Evolutionary conservation across 2,113 vertebrate species (phyloP).

Genomic region (Clarias magur): DNA sequence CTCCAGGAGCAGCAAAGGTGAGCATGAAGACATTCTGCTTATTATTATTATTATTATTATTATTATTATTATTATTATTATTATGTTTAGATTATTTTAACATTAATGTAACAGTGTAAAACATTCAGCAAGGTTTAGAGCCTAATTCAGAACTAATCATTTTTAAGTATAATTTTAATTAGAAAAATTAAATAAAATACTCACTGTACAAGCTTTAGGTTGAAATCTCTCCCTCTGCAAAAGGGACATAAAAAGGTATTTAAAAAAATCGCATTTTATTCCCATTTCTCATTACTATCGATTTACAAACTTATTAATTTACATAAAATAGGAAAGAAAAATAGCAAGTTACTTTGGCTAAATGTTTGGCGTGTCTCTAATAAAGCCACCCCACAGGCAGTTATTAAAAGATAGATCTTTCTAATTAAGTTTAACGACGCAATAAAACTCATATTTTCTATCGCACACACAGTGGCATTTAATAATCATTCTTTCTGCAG

Average conservation of each 20-base stretch:
- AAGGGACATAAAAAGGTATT: too few relatives aligned
- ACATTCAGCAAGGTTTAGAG: neutral
- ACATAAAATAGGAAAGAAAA: neutral
- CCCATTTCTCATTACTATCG: neutral
- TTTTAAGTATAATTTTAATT: neutral
- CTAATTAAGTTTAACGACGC: neutral
- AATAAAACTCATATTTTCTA: neutral
- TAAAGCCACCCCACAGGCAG: neutral
- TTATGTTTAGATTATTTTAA: too few relatives aligned
- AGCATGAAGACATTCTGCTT: neutral
- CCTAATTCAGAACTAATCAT: neutral
- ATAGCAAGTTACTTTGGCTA: neutral
- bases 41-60: neutral
- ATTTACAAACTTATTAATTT: neutral
- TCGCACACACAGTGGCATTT: neutral
- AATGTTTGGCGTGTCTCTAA: neutral
- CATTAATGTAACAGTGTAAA: neutral
- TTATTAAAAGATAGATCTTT: neutral
- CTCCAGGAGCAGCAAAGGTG: neutral
- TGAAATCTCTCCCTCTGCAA: too few relatives aligned
- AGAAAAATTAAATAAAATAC: too few relatives aligned
- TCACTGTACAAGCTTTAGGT: too few relatives aligned
- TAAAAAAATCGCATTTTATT: neutral
- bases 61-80: neutral
- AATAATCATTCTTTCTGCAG: neutral